phyloP scores from a whole-genome alignment of 2,797 vertebrate species.

The Rallus crepitans region DNA sequence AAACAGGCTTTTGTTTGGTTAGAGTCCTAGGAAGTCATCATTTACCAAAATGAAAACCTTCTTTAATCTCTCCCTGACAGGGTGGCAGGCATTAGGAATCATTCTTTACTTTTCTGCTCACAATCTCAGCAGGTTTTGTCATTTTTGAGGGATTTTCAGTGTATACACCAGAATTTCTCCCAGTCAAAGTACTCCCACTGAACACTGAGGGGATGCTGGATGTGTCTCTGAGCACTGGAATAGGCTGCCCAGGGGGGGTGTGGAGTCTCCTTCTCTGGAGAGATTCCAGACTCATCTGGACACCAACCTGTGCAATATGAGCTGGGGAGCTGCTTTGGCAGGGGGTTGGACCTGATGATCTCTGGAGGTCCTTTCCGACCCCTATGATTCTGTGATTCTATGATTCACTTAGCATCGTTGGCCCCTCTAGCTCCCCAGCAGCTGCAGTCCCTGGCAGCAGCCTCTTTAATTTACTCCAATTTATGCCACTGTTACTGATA shows the following conservation, averaged over 20 bases:
- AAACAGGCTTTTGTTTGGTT: neutral
- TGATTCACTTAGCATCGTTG: neutral
- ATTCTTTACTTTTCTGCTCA: neutral
- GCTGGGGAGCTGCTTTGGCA: too few relatives aligned
- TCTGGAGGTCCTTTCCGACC: too few relatives aligned
- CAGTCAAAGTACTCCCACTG: neutral
- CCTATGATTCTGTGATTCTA: too few relatives aligned
- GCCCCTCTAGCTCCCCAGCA: neutral
- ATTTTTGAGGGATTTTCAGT: neutral
- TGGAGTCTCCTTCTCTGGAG: too few relatives aligned
- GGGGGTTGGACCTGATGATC: too few relatives aligned
- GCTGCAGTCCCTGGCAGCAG: neutral
- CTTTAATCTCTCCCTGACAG: neutral
- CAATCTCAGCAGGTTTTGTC: neutral
- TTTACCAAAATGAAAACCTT: neutral
- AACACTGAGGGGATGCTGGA: neutral
- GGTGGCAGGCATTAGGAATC: fast-evolving
- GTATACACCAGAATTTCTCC: neutral
- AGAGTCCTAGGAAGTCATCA: neutral
- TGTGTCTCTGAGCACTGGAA: too few relatives aligned
- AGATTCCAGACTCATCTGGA: too few relatives aligned
- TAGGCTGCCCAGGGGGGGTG: too few relatives aligned
- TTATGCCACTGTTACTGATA: neutral
- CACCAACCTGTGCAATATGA: too few relatives aligned
- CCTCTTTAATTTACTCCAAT: neutral